Evolutionary conservation across 2,797 vertebrate genomes (phyloP), one percentile per base, ranked within the genome.

Genomic region (Girardinus metallicus): DNA sequence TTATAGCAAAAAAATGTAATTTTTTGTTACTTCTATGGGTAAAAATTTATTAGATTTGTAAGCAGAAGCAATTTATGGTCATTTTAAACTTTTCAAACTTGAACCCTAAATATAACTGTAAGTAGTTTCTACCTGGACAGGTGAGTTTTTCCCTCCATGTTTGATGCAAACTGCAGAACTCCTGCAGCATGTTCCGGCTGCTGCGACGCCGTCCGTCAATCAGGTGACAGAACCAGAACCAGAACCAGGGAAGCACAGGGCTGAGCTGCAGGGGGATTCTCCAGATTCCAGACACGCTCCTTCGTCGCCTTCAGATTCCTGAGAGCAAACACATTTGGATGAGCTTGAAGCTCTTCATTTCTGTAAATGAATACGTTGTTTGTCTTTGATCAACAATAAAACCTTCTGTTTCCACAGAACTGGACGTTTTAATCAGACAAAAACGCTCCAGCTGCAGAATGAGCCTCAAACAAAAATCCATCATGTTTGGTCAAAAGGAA

Each of bases 201-300:
- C 72, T 72, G 39, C 66, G 73, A 80, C 36, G 41, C 49, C 4
- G 57, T 77, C 31, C 79, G 41, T 72, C 26, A 29, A 51, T 70
- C 44, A 55, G 64, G 46, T 62, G 5, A 41, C 36, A 62, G 7
- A 44, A 10, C 18, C 64, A 23, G 7, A 39, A 9, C 34, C 62
- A 21, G 9, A 66, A 41, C 29, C 34, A 31, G 26, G 43, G 39
- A 44, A 39, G 62, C n/a, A 5, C 15, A 31, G 39, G 74, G 66
- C 11, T 26, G 13, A 36, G 76, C 82, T 84, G 74, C 55, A 29
- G 66, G 71, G 73, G 31, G 2, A 83, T 80, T 80, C 80, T 83
- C 31, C 4, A 66, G 70, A 86, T 83, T 80, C 77, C 55, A 64
- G 1, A 13, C 73, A 29, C 46, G 39, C 46, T 86, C 70, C 51